Conservation (phyloP, 2,797 vertebrate genomes). For the Platyrinchus mystaceus region DNA sequence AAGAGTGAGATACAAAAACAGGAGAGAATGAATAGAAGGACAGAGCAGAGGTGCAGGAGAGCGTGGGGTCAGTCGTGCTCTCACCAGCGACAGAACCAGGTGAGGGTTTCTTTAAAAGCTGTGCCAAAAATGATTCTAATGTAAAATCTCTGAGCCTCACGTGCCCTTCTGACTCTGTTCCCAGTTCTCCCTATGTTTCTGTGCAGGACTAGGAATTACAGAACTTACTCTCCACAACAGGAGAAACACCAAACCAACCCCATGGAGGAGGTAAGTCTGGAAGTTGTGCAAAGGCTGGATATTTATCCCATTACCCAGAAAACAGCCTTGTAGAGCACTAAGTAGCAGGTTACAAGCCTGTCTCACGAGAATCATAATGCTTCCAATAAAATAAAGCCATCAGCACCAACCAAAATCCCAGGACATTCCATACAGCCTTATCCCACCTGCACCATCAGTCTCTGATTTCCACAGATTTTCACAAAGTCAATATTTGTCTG, state of each 20-base stretch:
- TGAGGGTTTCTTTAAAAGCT: background rate
- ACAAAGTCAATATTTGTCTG: background rate
- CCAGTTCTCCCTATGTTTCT: background rate
- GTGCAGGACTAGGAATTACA: background rate
- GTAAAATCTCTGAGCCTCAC: background rate
- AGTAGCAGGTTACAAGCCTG: background rate
- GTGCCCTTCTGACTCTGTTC: background rate
- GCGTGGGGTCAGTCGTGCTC: background rate
- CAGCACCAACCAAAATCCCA: background rate
- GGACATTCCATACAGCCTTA: background rate
- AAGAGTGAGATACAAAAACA: conserved; percentile 52
- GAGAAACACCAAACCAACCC: background rate
- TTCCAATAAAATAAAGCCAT: background rate
- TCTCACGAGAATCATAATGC: background rate
- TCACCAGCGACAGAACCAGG: rapidly evolving
- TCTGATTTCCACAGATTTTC: background rate
- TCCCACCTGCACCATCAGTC: background rate
- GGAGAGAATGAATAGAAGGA: conserved; percentile 43
- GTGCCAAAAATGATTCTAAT: background rate
- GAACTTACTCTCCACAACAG: too few relatives aligned
- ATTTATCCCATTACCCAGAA: background rate
- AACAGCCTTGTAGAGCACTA: background rate
- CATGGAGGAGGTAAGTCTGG: background rate
- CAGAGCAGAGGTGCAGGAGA: background rate
- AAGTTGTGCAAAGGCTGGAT: background rate